Conservation (phyloP, 1,140 invertebrate genomes). For the Drosophila athabasca region DNA sequence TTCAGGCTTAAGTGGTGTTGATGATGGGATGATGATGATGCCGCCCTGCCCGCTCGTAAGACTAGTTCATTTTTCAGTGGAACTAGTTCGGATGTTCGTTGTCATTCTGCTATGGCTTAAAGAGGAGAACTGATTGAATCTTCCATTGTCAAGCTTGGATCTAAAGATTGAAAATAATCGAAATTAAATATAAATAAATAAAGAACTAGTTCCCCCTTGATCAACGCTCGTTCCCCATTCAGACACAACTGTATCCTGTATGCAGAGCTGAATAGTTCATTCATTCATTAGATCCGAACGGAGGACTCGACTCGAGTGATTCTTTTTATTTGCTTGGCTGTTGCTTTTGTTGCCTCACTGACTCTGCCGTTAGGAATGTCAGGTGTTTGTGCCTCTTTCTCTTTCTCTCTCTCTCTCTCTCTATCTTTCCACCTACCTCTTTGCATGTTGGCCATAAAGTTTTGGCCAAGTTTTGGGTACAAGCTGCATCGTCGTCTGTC, state of each 20-base stretch:
- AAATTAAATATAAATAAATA: too few relatives aligned
- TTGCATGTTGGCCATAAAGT: slow-evolving; percentile 41
- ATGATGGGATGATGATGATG: too few relatives aligned
- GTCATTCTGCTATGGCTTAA: too few relatives aligned
- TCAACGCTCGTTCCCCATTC: not conserved
- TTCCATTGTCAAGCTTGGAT: too few relatives aligned
- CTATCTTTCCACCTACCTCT: not conserved
- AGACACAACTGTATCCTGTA: not conserved
- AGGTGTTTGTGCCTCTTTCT: slow-evolving; percentile 7
- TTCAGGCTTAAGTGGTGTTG: too few relatives aligned
- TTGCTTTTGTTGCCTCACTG: slow-evolving; percentile 6
- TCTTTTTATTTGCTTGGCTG: not conserved
- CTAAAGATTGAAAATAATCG: too few relatives aligned
- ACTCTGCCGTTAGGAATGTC: slow-evolving; percentile 14
- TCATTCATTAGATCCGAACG: not conserved
- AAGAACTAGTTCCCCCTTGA: too few relatives aligned
- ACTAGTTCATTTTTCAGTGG: too few relatives aligned
- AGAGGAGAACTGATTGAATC: too few relatives aligned
- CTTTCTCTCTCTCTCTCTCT: not conserved
- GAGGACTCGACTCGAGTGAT: not conserved
- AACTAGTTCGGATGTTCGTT: too few relatives aligned
- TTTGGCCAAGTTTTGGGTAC: slow-evolving; percentile 53
- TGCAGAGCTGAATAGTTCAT: not conserved
- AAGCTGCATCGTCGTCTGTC: slow-evolving; percentile 57
- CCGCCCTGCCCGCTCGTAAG: too few relatives aligned